These are phyloP conservation scores for Upupa epops DNA, from an alignment of 2,113 vertebrate genomes.

Conservation along the genomic window DNA sequence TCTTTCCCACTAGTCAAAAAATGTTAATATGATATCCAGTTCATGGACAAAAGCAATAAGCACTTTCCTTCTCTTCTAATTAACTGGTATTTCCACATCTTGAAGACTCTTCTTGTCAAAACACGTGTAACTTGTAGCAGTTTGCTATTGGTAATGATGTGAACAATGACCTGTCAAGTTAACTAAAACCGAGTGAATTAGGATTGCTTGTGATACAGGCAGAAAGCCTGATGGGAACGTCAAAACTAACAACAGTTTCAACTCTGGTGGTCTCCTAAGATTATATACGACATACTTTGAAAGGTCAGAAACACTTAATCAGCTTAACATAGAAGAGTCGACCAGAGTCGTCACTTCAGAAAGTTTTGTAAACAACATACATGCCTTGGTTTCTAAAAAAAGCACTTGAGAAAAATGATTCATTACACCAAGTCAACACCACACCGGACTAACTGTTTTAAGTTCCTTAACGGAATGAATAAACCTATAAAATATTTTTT, in stretches of 20 bases:
- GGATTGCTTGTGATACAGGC: conserved; percentile 51
- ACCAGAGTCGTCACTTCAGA: conserved; percentile 45
- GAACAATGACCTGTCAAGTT: conserved; percentile 70
- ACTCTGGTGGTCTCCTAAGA: conserved; percentile 66
- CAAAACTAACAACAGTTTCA: conserved; percentile 70
- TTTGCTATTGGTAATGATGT: conserved; percentile 49
- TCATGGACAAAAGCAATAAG: not conserved
- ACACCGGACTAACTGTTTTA: not conserved
- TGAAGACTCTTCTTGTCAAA: conserved; percentile 52
- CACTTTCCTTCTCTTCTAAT: conserved; percentile 3
- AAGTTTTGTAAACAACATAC: conserved; percentile 50
- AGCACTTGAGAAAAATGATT: not conserved
- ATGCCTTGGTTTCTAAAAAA: conserved; percentile 7
- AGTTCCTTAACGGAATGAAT: not conserved
- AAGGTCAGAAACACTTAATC: conserved; percentile 69
- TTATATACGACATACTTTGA: conserved; percentile 49
- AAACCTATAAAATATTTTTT: conserved; percentile 41
- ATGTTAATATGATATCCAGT: not conserved
- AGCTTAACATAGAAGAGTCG: conserved; percentile 50
- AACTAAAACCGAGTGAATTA: conserved; percentile 58
- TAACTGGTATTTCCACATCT: conserved; percentile 5
- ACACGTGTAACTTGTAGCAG: conserved; percentile 50
- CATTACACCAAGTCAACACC: not conserved
- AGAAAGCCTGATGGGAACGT: conserved; percentile 60
- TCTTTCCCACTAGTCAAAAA: not conserved